Evolutionary conservation across 2,888 invertebrate species (phyloP).

Genomic region (Torymus aiolomorphi): DNA sequence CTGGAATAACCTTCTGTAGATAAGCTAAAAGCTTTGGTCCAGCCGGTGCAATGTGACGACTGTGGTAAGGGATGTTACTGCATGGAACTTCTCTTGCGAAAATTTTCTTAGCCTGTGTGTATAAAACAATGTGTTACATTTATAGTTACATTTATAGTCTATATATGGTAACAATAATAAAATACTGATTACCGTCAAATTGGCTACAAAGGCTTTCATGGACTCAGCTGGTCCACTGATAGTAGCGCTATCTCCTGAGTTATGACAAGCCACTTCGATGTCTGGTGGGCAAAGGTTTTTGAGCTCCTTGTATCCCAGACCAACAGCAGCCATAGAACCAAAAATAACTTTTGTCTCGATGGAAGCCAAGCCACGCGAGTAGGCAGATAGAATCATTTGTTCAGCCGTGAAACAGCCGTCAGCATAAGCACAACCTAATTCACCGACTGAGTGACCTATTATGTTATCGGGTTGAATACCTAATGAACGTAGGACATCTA

Average conservation of each 20-base stretch:
- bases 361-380: constrained; percentile 68
- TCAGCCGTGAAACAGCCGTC: constrained; percentile 88
- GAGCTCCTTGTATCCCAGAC: constrained; percentile 80
- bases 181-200: constrained; percentile 74
- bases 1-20: constrained; percentile 80
- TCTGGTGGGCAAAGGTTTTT: constrained; percentile 83
- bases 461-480: constrained; percentile 84
- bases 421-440: constrained; percentile 95
- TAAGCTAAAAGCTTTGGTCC: constrained; percentile 83
- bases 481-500: constrained; percentile 80
- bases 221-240: constrained; percentile 89
- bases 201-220: constrained; percentile 81
- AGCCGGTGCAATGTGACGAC: constrained; percentile 85
- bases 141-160: too few relatives aligned
- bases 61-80: constrained; percentile 93
- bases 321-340: constrained; percentile 94
- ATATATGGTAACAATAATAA: too few relatives aligned
- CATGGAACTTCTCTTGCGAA: constrained; percentile 91
- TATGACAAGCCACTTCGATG: constrained; percentile 92
- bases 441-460: constrained; percentile 95
- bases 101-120: constrained; percentile 80
- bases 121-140: too few relatives aligned
- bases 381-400: constrained; percentile 69
- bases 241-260: constrained; percentile 89
- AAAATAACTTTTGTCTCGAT: constrained; percentile 75